Evolutionary conservation across 2,888 invertebrate genomes (phyloP).

Genomic region (Troides oblongomaculatus): DNA sequence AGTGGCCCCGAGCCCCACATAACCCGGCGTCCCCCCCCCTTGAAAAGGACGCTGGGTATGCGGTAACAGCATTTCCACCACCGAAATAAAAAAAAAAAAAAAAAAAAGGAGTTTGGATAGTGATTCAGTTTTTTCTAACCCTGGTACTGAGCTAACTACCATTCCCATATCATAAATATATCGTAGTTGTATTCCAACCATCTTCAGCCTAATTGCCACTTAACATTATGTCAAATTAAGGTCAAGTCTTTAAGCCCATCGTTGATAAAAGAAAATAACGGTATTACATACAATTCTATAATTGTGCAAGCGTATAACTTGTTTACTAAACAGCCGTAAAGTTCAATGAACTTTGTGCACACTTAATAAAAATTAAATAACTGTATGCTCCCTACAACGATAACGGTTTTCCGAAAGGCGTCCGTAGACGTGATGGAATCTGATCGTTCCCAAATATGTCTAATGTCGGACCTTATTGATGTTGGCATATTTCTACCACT

Average conservation of each 20-base stretch:
- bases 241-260: background rate
- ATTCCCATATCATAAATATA: too few species aligned
- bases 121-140: too few species aligned
- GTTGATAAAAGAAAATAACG: background rate
- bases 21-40: too few species aligned
- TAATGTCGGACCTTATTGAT: constrained; percentile 8
- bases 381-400: constrained; percentile 25
- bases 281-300: constrained; percentile 12
- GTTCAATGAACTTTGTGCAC: constrained; percentile 25
- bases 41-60: too few species aligned
- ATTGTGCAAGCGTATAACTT: constrained; percentile 6
- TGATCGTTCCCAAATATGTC: constrained; percentile 15
- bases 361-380: constrained; percentile 21
- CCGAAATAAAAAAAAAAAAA: too few species aligned
- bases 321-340: constrained; percentile 21
- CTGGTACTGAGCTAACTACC: too few species aligned
- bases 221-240: background rate
- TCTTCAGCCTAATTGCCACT: too few species aligned
- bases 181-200: too few species aligned
- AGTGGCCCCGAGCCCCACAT: too few species aligned
- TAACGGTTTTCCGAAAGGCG: constrained; percentile 24
- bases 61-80: too few species aligned
- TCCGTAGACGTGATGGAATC: constrained; percentile 26
- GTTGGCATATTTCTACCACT: constrained; percentile 4
- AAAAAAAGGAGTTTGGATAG: too few species aligned